Evolutionary conservation across 2,797 vertebrate genomes (phyloP).

Genomic region (Acipenser ruthenus): DNA sequence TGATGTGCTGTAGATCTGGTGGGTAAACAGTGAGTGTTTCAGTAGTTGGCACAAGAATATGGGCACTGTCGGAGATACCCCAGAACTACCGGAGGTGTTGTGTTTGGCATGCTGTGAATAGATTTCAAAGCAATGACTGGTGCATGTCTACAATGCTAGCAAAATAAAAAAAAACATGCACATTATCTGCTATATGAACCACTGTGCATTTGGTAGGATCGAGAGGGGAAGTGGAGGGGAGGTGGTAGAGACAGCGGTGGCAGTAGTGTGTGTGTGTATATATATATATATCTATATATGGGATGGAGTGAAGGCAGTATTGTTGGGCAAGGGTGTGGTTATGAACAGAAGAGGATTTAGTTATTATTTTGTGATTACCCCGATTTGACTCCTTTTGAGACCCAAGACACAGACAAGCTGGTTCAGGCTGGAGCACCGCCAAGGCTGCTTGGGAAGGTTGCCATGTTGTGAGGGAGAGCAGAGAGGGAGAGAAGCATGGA

Average conservation of each 20-base stretch:
- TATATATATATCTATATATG: too few relatives aligned
- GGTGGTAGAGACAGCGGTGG: conserved; percentile 17
- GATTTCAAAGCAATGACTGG: conserved; percentile 39
- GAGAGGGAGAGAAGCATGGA: conserved; percentile 44
- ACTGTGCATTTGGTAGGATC: conserved; percentile 14
- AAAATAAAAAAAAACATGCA: conserved; percentile 19
- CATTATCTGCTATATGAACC: conserved; percentile 19
- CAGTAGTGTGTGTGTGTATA: not conserved
- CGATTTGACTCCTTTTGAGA: conserved; percentile 49
- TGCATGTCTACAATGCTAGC: conserved; percentile 16
- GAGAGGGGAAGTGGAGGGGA: not conserved
- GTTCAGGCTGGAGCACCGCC: conserved; percentile 72
- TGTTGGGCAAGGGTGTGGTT: conserved; percentile 23
- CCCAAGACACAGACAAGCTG: conserved; percentile 67
- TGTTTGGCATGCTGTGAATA: conserved; percentile 55
- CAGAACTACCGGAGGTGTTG: conserved; percentile 48
- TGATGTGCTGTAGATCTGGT: conserved; percentile 9
- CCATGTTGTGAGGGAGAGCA: conserved; percentile 64
- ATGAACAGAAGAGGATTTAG: conserved; percentile 15
- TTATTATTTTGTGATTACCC: conserved; percentile 27
- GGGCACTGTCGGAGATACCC: conserved; percentile 24
- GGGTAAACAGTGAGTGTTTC: not conserved
- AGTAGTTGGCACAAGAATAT: conserved; percentile 41
- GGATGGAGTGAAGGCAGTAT: conserved; percentile 15
- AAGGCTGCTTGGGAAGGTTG: conserved; percentile 75